Percentiles rank a stretch among this genome's conserved stretches.
Evolutionary conservation across 2,113 vertebrate genomes (phyloP).

Genomic region (Oncorhynchus nerka): DNA sequence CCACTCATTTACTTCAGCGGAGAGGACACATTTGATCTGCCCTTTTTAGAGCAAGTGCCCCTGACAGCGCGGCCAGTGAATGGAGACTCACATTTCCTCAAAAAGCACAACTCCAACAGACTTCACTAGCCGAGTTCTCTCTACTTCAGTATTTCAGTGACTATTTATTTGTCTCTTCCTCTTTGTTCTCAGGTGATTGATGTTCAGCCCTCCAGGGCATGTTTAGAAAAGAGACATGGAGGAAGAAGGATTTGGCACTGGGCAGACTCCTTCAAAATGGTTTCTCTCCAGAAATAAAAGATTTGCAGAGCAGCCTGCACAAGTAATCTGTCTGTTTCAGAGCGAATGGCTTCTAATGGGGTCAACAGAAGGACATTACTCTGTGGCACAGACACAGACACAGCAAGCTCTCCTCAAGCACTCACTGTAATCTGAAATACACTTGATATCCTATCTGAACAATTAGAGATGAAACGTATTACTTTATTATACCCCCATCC

Average conservation of each 20-base stretch:
- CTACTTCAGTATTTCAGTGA: slow-evolving; percentile 24
- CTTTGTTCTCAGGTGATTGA: slow-evolving; percentile 45
- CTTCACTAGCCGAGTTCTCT: slow-evolving; percentile 32
- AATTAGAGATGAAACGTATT: slow-evolving; percentile 43
- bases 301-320: slow-evolving; percentile 6
- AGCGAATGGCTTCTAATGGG: slow-evolving; percentile 30
- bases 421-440: slow-evolving; percentile 43
- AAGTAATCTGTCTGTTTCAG: slow-evolving; percentile 19
- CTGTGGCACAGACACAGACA: neutral
- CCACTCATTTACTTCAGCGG: slow-evolving; percentile 54
- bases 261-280: slow-evolving; percentile 14
- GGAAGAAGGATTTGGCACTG: slow-evolving; percentile 22
- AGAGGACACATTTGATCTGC: slow-evolving; percentile 56
- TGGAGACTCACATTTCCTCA: slow-evolving; percentile 32
- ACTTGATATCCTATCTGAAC: slow-evolving; percentile 63
- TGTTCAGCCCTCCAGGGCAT: slow-evolving; percentile 46
- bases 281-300: slow-evolving; percentile 10
- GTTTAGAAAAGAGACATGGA: slow-evolving; percentile 31
- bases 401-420: slow-evolving; percentile 31
- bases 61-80: slow-evolving; percentile 25
- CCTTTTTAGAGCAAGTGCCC: slow-evolving; percentile 47
- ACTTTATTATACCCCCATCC: slow-evolving; percentile 21
- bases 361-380: slow-evolving; percentile 15
- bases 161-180: slow-evolving; percentile 41
- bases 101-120: slow-evolving; percentile 31